These are phyloP conservation scores for Diplosoma virens DNA, from an alignment of 23 tunicate species.

Conservation along the genomic window DNA sequence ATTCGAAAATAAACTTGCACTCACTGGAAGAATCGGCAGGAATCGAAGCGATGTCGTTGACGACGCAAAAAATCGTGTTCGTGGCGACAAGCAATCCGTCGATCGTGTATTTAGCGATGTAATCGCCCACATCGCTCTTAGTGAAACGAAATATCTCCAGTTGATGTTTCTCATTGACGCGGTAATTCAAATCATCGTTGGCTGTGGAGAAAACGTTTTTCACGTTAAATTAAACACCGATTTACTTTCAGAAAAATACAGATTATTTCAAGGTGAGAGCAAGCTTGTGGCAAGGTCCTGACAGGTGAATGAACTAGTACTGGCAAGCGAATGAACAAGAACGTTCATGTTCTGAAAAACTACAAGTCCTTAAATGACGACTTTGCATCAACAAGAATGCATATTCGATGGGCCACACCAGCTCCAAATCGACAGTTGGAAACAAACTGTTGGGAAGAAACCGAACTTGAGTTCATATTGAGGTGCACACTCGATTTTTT, in stretches of 20 bases:
- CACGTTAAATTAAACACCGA: not conserved
- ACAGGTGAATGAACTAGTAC: too few species aligned
- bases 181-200: not conserved
- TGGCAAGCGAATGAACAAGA: not conserved
- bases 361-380: too few species aligned
- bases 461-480: too few species aligned
- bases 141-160: not conserved
- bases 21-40: too few species aligned
- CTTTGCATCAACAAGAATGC: too few species aligned
- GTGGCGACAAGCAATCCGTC: conserved; percentile 1
- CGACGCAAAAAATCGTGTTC: not conserved
- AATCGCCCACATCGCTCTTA: not conserved
- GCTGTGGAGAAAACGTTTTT: not conserved
- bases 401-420: too few species aligned
- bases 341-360: not conserved
- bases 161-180: not conserved
- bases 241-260: not conserved
- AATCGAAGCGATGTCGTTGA: too few species aligned
- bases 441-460: too few species aligned
- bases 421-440: too few species aligned
- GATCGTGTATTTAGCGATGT: not conserved
- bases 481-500: too few species aligned
- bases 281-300: not conserved
- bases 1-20: too few species aligned
- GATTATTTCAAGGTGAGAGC: not conserved